Base-by-base conservation (phyloP, 2,888 invertebrate species). In the Scaeva pyrastri region DNA sequence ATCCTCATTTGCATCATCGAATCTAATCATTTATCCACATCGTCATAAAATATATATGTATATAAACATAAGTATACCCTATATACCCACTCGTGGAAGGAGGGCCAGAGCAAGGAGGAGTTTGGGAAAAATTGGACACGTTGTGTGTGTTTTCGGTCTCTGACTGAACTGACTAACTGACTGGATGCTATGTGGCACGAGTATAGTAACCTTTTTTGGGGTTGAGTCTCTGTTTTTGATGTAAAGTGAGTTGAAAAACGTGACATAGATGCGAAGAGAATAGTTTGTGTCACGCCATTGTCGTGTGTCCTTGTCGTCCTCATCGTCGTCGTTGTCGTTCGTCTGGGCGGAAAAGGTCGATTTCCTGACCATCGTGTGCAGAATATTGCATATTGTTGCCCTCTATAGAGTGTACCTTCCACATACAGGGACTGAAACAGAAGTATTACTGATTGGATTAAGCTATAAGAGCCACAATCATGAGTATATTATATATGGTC, bases 1-100 rank as follows among this genome's bases (percentile, higher is more conserved):
- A 85, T 85, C 85, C 80, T 85, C 85, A 85, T 85, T 85, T 85
- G 85, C 85, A 80, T 85, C 85, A 85, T 80, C 80, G 85, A 85
- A 80, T 80, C 75, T 80, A 85, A 85, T 85, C 80, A 85, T 80
- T 76, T 85, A 80, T 85, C 52, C 72, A 55, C 68, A 36, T 79
- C 43, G 48, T 48, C 62, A 31, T 55, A 26, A 55, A 31, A 6
- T 26, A 43, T 31, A 19, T 31, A 36, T 60, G 10, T 26, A 43
- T 31, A 19, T 31, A 36, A 56, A 56, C 39, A 50, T 56, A 64
- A 62, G 66, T 52, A 14, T 52, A 52, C 14, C 10, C 6, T 12
- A 21, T 3, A 48, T 2, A 31, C n/a, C 31, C 31, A 31, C 39
- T 39, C 39, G 12, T 23, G 21, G 21, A 12, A 72, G 45, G 39